Percentiles rank a stretch among this genome's conserved stretches.
Conservation (phyloP, 2,797 vertebrate species). For the Carcharodon carcharias region DNA sequence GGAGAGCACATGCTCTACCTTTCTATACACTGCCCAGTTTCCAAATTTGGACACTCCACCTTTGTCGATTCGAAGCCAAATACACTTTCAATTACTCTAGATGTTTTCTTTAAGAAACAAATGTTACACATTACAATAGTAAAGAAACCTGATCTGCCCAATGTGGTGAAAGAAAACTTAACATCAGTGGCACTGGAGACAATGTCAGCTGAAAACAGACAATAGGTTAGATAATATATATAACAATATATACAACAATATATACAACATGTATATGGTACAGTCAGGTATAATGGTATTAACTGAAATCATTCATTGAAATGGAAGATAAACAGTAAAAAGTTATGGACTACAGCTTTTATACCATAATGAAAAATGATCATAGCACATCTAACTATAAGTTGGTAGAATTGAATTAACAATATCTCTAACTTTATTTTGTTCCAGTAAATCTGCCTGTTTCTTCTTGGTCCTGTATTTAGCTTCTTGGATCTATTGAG, state of each 20-base stretch:
- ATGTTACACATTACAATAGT: neutral
- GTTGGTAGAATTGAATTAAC: neutral
- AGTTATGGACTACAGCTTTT: neutral
- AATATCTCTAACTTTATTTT: neutral
- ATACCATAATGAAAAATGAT: too few relatives aligned
- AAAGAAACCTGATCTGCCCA: neutral
- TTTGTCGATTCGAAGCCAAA: neutral
- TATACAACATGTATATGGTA: neutral
- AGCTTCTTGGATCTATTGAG: neutral
- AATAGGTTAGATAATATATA: neutral
- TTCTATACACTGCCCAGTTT: neutral
- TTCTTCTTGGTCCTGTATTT: neutral
- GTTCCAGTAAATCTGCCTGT: neutral
- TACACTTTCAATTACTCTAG: neutral
- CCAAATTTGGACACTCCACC: neutral
- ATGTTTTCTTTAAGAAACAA: neutral
- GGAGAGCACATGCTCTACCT: neutral
- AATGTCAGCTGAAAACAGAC: neutral
- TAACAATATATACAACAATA: too few relatives aligned
- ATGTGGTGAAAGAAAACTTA: neutral
- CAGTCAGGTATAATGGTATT: neutral
- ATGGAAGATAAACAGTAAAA: neutral
- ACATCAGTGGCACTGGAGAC: neutral
- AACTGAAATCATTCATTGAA: neutral
- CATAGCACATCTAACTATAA: too few relatives aligned